These are phyloP conservation scores for Phocoena phocoena DNA, from an alignment of 2,113 vertebrate species.

Conservation along the genomic window DNA sequence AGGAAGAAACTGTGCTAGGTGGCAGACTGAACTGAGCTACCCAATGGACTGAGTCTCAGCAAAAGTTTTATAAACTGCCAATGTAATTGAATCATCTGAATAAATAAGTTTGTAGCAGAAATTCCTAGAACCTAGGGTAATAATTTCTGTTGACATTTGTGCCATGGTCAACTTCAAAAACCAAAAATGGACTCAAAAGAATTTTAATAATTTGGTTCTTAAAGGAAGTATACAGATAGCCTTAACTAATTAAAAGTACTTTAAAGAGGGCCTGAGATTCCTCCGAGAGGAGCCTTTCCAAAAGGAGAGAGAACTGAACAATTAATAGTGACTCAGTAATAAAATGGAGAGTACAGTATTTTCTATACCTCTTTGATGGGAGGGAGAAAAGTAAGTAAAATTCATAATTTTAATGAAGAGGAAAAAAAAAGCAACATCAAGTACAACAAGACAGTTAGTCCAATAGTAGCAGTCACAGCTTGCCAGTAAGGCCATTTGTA, in stretches of 20 bases:
- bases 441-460: background rate
- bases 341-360: background rate
- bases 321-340: background rate
- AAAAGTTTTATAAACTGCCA: conserved; percentile 12
- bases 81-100: conserved; percentile 43
- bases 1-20: background rate
- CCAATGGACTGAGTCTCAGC: background rate
- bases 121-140: conserved; percentile 12
- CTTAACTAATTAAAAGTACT: conserved; percentile 54
- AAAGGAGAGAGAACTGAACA: background rate
- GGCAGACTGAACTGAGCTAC: background rate
- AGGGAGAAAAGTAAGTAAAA: background rate
- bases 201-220: conserved; percentile 63
- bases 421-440: background rate
- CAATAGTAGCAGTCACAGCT: background rate
- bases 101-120: conserved; percentile 19
- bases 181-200: conserved; percentile 6
- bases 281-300: background rate
- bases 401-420: background rate
- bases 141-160: conserved; percentile 55
- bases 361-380: background rate
- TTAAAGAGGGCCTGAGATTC: background rate
- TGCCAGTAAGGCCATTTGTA: background rate
- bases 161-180: background rate
- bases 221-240: background rate